Base-by-base conservation (phyloP, 2,888 invertebrate genomes). In the Hyles lineata region DNA sequence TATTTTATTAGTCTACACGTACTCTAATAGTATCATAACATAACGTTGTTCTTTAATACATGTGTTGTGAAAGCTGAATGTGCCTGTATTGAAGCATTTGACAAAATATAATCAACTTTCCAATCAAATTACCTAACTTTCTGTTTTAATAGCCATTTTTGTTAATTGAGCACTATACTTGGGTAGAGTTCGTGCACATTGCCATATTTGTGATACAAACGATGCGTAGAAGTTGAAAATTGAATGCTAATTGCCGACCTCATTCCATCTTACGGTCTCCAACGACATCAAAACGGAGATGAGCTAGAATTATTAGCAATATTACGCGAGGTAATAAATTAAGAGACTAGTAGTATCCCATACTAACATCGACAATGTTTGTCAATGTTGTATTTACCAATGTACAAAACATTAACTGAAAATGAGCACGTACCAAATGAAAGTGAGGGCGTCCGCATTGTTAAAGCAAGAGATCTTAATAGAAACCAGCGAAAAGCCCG, bases 381-480 rank as follows among this genome's bases (percentile, higher is more conserved):
- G 70, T 72, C 72, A 70, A 82, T 76, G 78, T 78, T 76, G 80
- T 85, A 87, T 86, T 80, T n/a, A 83, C 23, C 21, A 17, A 80
- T 80, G 81, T 76, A 82, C 78, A 79, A 78, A 84, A 73, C 19
- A 79, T 85, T 86, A 86, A 82, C 80, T 79, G 78, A 78, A 87
- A 88, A 88, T 85, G 82, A 85, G 86, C 87, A 88, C 88, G 87
- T 83, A 81, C 81, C 82, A 79, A 90, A 91, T 85, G 93, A 94
- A 93, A 93, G 94, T 90, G 92, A 93, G 89, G 88, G 86, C 89
- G 90, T 89, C 85, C 90, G 90, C 91, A 92, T 92, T 91, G 88
- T 90, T 86, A 83, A 83, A 84, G 84, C 79, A 87, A 89, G 87
- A 90, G 89, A 90, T 89, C 88, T 90, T 88, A 86, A 90, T 92